phyloP scores from a whole-genome alignment of 2,113 vertebrate species.

The Crotalus viridis region DNA sequence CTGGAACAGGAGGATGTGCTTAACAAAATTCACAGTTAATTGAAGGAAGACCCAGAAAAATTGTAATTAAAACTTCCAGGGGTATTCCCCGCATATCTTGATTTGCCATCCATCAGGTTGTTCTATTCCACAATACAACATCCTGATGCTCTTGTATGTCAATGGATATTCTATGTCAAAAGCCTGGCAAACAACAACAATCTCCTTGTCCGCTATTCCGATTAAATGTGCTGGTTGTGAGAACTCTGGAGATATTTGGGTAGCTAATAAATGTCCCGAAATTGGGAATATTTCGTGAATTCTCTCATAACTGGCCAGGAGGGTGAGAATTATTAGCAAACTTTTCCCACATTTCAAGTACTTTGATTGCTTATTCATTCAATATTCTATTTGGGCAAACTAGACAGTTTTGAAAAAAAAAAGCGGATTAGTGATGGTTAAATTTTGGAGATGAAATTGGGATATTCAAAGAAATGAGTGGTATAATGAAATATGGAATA shows the following conservation, averaged over 20 bases:
- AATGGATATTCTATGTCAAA: neutral
- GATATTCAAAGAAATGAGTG: no score
- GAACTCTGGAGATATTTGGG: neutral
- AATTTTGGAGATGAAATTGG: no score
- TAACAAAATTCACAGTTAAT: constrained; percentile 5
- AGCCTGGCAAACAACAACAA: neutral
- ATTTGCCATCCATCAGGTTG: neutral
- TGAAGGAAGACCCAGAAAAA: neutral
- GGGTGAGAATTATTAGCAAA: neutral
- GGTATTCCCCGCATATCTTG: neutral
- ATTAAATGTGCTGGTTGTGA: neutral
- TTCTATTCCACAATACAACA: neutral
- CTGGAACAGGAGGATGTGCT: neutral
- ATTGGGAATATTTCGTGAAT: neutral
- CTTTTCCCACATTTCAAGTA: neutral
- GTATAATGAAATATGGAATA: no score
- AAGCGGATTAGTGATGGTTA: no score
- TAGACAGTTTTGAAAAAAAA: no score
- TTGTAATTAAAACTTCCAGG: neutral
- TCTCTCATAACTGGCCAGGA: neutral
- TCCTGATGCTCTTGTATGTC: neutral
- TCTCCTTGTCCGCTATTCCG: neutral
- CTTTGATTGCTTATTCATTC: neutral
- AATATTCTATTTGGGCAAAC: no score
- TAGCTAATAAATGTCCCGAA: neutral